phyloP scores from a whole-genome alignment of 2,113 vertebrate species.

The Progne subis region DNA sequence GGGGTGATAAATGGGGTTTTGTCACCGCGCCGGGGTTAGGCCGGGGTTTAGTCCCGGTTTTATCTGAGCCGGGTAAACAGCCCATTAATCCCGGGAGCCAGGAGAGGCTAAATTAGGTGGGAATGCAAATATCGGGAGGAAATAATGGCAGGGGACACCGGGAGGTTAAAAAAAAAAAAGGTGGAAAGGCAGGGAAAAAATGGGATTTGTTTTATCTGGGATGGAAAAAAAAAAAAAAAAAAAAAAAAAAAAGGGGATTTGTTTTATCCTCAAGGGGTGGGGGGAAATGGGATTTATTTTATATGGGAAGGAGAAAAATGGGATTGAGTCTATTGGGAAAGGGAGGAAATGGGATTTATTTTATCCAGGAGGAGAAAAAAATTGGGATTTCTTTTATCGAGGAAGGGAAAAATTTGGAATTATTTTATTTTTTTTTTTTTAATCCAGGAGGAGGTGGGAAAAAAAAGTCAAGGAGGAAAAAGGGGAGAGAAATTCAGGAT shows the following conservation, averaged over 20 bases:
- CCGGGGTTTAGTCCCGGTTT: constrained; percentile 34
- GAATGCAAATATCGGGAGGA: constrained; percentile 46
- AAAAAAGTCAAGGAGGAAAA: not conserved
- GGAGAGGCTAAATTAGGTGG: constrained; percentile 53
- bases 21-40: constrained; percentile 24
- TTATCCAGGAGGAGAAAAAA: no score
- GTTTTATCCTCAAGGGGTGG: no score
- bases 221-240: fast-evolving
- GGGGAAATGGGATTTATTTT: no score
- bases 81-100: constrained; percentile 42
- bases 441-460: no score
- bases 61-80: constrained; percentile 44
- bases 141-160: constrained; percentile 4
- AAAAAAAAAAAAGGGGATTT: not conserved
- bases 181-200: not conserved
- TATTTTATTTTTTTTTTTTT: no score
- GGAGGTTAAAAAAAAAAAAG: not conserved
- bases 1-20: not conserved
- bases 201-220: fast-evolving
- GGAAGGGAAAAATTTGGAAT: no score
- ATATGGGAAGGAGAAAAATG: no score
- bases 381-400: no score
- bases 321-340: no score
- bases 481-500: not conserved
- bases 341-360: no score